Base-by-base conservation (phyloP, 2,797 vertebrate genomes). In the Rhinatrema bivittatum region DNA sequence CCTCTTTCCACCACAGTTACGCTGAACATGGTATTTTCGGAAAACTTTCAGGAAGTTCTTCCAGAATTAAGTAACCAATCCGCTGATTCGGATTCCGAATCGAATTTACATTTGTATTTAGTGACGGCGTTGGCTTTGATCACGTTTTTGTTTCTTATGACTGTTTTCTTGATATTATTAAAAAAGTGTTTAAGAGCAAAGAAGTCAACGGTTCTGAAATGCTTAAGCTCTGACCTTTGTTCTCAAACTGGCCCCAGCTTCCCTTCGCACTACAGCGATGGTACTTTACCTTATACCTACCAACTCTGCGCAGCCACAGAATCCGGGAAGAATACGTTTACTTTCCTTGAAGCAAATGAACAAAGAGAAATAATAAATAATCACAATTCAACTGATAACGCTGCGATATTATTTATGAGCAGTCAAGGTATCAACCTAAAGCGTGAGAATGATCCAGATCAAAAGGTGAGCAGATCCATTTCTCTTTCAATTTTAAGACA, bases 261-360 rank as follows among this genome's bases (percentile, higher is more conserved):
- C 23, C 51, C 25, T 5, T 35, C 66, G 32, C 44, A 17, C 4
- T 56, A 38, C 29, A 43, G 28, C 4, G 54, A 70, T n/a, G 60
- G 63, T 2, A 74, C 61, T 1, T 36, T 71, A 22, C 71, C 68
- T 7, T 70, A 60, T 44, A 61, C 73, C 17, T 76, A 72, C 46
- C 70, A 72, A 32, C 30, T 72, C 3, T 74, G 67, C 5, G 12
- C 71, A 16, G 64, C 68, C 2, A 60, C 70, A 3, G 58, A 72
- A 5, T 62, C 61, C 21, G 58, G 53, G 15, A 64, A 65, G 33
- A 53, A 62, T 3, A 56, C 75, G 17, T 56, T 69, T 52, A 50
- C 55, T 20, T 58, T 70, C 50, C 46, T 70, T 7, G 43, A 39
- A 2, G 25, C 64, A 25, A 45, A 32, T 7, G 12, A 47, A 1